These are phyloP conservation scores for Gerris lacustris DNA, from an alignment of 2,888 invertebrate genomes.

Conservation along the genomic window DNA sequence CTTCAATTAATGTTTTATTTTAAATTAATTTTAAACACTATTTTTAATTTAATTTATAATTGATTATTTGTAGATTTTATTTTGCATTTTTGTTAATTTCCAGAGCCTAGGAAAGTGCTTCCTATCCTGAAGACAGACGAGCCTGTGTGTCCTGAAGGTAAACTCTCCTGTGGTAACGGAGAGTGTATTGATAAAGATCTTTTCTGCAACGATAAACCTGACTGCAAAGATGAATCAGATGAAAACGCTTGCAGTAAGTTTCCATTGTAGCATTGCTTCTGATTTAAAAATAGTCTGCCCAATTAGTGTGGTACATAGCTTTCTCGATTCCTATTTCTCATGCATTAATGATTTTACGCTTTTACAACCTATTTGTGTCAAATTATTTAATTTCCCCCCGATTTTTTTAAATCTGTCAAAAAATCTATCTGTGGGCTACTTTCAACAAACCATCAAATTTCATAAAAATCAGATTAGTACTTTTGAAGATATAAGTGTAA, in stretches of 20 bases:
- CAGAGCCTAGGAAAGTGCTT: slow-evolving; percentile 79
- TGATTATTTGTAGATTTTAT: neutral
- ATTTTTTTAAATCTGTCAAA: too few species aligned
- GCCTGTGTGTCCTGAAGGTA: slow-evolving; percentile 79
- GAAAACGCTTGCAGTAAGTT: slow-evolving; percentile 90
- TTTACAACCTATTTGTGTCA: too few species aligned
- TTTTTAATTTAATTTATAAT: neutral
- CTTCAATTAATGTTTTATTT: neutral
- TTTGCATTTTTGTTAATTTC: slow-evolving; percentile 33
- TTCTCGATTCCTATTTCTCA: neutral
- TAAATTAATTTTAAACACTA: neutral
- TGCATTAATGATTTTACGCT: too few species aligned
- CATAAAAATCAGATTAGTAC: too few species aligned
- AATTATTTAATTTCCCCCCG: too few species aligned
- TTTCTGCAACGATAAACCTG: slow-evolving; percentile 85
- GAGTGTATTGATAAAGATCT: slow-evolving; percentile 84
- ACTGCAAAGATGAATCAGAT: slow-evolving; percentile 88
- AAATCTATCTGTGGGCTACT: too few species aligned
- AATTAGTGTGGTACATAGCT: too few species aligned
- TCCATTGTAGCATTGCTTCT: neutral
- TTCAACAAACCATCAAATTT: too few species aligned
- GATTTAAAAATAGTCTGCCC: too few species aligned
- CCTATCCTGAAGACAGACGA: slow-evolving; percentile 87
- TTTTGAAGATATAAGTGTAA: too few species aligned
- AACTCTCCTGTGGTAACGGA: slow-evolving; percentile 81